These are phyloP conservation scores for Sebastes cheni DNA, from an alignment of 2,797 vertebrate genomes.

Conservation along the genomic window DNA sequence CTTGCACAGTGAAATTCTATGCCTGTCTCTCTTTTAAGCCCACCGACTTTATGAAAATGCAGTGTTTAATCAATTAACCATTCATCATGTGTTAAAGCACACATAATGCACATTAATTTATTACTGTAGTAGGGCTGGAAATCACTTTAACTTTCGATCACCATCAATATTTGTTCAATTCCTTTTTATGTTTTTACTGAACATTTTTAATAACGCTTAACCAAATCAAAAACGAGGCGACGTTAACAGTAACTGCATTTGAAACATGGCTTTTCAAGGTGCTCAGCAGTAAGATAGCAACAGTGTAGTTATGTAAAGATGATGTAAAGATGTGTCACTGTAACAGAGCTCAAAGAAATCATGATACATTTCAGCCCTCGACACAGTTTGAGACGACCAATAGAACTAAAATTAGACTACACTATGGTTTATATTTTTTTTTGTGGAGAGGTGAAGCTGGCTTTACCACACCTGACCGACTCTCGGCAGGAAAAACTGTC, in stretches of 20 bases:
- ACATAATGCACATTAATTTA: too few relatives aligned
- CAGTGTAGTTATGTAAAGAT: not conserved
- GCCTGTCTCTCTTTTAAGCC: not conserved
- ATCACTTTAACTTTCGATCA: too few relatives aligned
- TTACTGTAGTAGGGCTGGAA: too few relatives aligned
- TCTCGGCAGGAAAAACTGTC: not conserved
- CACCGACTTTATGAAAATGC: not conserved
- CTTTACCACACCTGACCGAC: not conserved
- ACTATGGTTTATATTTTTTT: not conserved
- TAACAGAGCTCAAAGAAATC: too few relatives aligned
- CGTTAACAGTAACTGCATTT: not conserved
- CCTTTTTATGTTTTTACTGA: not conserved
- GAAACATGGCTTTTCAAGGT: not conserved
- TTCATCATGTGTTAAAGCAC: too few relatives aligned
- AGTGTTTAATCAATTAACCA: too few relatives aligned
- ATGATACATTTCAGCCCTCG: not conserved
- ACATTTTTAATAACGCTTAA: not conserved
- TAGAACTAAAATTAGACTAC: accelerated
- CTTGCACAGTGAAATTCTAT: constrained; percentile 25
- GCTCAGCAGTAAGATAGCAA: accelerated
- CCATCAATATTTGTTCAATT: not conserved
- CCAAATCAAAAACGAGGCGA: not conserved
- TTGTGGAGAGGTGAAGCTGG: not conserved
- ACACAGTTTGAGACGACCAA: not conserved
- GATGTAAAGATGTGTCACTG: too few relatives aligned